These are phyloP conservation scores for Dipodomys ordii DNA, from an alignment of 2,113 vertebrate species.

Conservation along the genomic window DNA sequence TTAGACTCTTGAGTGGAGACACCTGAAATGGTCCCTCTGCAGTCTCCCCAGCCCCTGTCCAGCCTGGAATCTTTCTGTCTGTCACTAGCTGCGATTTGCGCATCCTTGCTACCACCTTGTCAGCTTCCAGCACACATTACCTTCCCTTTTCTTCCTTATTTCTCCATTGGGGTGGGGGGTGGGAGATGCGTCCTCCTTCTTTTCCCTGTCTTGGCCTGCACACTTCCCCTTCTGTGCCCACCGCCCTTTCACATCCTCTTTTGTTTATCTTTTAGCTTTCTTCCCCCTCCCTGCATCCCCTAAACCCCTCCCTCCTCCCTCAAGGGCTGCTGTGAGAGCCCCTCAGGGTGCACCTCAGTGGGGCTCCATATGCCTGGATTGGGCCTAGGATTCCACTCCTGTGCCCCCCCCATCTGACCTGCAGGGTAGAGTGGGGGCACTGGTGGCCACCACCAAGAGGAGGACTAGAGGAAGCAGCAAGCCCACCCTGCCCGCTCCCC, in stretches of 20 bases:
- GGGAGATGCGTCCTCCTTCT: no score
- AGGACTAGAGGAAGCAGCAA: not conserved
- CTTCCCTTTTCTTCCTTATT: not conserved
- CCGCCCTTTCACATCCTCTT: not conserved
- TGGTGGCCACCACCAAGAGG: not conserved
- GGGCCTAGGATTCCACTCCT: not conserved
- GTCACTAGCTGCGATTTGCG: not conserved
- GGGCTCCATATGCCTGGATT: not conserved
- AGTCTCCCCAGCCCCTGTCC: not conserved
- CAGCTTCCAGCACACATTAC: no score
- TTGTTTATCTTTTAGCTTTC: slow-evolving; percentile 9
- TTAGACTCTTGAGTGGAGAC: not conserved
- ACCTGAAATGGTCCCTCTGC: not conserved
- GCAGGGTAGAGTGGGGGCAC: not conserved
- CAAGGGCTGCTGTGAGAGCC: no score
- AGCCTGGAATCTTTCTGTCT: not conserved
- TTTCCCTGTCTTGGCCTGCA: not conserved
- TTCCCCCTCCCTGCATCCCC: not conserved
- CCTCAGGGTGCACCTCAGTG: not conserved
- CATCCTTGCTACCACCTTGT: not conserved
- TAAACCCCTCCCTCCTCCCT: not conserved
- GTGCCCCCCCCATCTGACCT: not conserved
- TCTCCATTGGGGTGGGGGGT: no score
- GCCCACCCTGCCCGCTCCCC: not conserved
- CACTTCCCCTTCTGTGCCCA: not conserved